A percentile compares a stretch with the other conserved stretches of the same genome.
Evolutionary conservation across 1,140 invertebrate genomes (phyloP).

Genomic region (Aplysia californica): DNA sequence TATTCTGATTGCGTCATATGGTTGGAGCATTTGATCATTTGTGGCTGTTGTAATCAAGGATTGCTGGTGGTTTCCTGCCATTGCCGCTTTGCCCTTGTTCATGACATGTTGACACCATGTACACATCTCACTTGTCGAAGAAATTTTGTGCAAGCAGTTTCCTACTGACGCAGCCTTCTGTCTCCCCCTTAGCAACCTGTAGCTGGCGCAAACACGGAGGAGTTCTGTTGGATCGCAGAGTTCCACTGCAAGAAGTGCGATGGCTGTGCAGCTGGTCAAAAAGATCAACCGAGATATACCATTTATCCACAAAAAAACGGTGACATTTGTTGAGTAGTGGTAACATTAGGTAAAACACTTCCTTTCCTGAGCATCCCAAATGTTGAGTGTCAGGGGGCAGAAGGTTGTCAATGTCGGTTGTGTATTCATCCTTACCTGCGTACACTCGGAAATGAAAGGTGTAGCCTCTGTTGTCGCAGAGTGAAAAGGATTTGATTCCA

Average conservation of each 20-base stretch:
- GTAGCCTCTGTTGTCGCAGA: slow-evolving; percentile 1
- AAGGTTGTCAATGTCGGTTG: background rate
- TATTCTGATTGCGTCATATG: slow-evolving; percentile 17
- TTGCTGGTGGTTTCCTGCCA: slow-evolving; percentile 2
- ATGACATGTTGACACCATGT: slow-evolving; percentile 15
- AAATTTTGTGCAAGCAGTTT: slow-evolving; percentile 14
- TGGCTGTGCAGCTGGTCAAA: background rate
- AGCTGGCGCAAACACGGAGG: background rate
- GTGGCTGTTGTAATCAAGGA: slow-evolving; percentile 21
- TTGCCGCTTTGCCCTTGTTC: background rate
- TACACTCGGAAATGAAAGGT: background rate
- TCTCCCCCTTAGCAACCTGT: background rate
- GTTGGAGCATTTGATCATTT: slow-evolving; percentile 28
- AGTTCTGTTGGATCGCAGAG: background rate
- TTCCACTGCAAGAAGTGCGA: background rate
- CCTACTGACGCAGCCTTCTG: background rate
- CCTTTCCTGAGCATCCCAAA: background rate
- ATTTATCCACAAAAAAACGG: slow-evolving; percentile 3
- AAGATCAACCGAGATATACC: background rate
- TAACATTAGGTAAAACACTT: background rate
- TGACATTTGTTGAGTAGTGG: slow-evolving; percentile 1
- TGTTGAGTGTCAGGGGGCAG: background rate
- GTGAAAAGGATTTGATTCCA: background rate
- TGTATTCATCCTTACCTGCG: background rate
- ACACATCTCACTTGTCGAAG: slow-evolving; percentile 15